phyloP scores from a whole-genome alignment of 2,113 vertebrate species.

The Grammomys surdaster region DNA sequence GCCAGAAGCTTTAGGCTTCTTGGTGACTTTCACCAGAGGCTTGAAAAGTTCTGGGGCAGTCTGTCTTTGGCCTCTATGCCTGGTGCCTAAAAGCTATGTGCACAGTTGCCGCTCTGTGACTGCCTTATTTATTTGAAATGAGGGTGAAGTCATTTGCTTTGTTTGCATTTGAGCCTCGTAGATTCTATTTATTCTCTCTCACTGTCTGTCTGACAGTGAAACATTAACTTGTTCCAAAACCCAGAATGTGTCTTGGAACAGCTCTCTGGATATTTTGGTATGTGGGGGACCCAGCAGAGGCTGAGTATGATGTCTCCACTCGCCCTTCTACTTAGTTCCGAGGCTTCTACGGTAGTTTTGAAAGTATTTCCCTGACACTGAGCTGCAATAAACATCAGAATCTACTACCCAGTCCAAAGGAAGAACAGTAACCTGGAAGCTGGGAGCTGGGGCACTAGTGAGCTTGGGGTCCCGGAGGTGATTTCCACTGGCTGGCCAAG shows the following conservation, averaged over 20 bases:
- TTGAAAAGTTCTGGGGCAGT: fast-evolving
- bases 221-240: not conserved
- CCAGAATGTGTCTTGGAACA: not conserved
- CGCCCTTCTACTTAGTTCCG: not conserved
- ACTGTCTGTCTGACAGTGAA: not conserved
- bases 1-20: not conserved
- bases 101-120: fast-evolving
- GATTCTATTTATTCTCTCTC: constrained; percentile 12
- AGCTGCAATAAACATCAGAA: not conserved
- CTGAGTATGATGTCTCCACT: not conserved
- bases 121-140: not conserved
- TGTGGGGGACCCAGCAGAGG: not conserved
- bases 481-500: not conserved
- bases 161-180: not conserved
- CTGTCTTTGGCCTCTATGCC: not conserved
- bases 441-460: fast-evolving
- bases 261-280: not conserved
- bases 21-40: fast-evolving
- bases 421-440: fast-evolving
- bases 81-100: fast-evolving
- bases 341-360: not conserved
- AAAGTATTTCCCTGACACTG: not conserved
- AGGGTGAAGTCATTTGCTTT: not conserved
- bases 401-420: fast-evolving
- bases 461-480: not conserved